phyloP scores from a whole-genome alignment of 2,797 vertebrate species.

The Rhynchotus rufescens region DNA sequence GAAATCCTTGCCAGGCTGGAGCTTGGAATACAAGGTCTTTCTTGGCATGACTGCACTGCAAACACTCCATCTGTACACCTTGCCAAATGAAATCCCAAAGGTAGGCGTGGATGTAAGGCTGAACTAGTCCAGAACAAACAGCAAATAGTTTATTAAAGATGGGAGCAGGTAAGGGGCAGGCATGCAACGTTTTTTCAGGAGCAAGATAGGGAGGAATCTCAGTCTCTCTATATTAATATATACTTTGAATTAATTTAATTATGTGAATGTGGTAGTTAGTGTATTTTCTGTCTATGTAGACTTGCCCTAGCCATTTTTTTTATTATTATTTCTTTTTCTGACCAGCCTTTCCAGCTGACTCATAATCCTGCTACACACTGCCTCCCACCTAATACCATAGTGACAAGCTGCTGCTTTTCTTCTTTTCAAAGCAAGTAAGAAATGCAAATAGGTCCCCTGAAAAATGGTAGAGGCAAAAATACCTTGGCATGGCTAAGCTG shows the following conservation, averaged over 20 bases:
- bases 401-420: constrained; percentile 35
- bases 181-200: background rate
- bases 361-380: background rate
- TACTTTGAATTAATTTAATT: background rate
- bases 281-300: background rate
- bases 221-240: background rate
- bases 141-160: background rate
- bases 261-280: background rate
- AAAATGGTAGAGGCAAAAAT: background rate
- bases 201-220: background rate
- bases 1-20: background rate
- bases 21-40: background rate
- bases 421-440: background rate
- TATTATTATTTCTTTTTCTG: background rate
- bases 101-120: background rate
- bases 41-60: background rate
- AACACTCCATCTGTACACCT: background rate
- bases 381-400: background rate
- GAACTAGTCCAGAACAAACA: background rate
- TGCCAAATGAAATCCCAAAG: background rate
- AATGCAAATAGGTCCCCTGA: background rate
- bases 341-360: constrained; percentile 13
- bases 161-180: background rate
- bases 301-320: background rate
- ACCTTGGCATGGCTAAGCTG: background rate